Conservation (phyloP, 2,888 invertebrate species). For the Caenorhabditis plicata region DNA sequence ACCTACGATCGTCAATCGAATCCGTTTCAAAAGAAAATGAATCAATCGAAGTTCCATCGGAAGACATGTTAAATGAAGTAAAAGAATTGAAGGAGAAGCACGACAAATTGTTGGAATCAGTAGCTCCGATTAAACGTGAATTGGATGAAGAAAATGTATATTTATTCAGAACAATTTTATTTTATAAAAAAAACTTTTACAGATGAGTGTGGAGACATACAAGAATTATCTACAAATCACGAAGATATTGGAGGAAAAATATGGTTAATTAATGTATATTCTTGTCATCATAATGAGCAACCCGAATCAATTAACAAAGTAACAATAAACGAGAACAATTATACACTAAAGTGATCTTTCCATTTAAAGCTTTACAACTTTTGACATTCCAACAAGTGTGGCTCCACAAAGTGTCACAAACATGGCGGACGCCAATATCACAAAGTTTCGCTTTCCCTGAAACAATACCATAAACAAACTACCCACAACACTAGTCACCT, state of each 20-base stretch:
- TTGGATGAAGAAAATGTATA: no score
- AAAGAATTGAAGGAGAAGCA: no score
- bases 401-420: slow-evolving; percentile 56
- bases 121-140: no score
- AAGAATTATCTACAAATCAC: not conserved
- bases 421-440: slow-evolving; percentile 51
- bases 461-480: not conserved
- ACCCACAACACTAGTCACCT: slow-evolving; percentile 55
- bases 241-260: not conserved
- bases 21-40: no score
- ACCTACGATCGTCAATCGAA: no score
- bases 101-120: no score
- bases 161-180: no score
- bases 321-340: not conserved
- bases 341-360: not conserved
- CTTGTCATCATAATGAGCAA: not conserved
- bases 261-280: not conserved
- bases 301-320: not conserved
- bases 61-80: no score
- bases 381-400: slow-evolving; percentile 59
- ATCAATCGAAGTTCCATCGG: no score
- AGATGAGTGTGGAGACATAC: not conserved
- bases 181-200: not conserved
- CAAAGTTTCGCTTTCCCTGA: slow-evolving; percentile 51
- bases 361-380: slow-evolving; percentile 30